Percentiles rank a stretch among this genome's conserved stretches.
Conservation (phyloP, 2,113 vertebrate species). For the Podarcis muralis region DNA sequence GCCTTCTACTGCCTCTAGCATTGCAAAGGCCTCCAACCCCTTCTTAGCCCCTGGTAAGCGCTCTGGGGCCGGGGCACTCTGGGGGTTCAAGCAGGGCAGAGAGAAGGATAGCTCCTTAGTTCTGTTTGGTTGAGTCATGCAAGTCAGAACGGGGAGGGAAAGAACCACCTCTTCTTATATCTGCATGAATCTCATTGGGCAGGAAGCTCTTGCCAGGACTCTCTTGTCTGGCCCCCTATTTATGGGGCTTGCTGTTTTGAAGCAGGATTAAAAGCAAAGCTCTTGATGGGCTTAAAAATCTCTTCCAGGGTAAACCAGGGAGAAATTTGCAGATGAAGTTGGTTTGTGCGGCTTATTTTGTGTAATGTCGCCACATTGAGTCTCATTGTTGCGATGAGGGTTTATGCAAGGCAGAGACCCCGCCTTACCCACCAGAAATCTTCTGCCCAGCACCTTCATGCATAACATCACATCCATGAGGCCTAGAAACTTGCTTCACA, state of each 20-base stretch:
- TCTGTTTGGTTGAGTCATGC: neutral
- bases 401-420: neutral
- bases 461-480: neutral
- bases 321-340: neutral
- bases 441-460: neutral
- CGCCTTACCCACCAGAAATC: neutral
- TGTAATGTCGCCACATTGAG: neutral
- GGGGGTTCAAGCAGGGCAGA: neutral
- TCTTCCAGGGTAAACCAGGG: neutral
- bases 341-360: neutral
- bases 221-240: neutral
- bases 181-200: too few relatives aligned
- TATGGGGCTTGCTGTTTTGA: neutral
- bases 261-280: neutral
- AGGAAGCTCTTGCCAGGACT: too few relatives aligned
- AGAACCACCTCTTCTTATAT: too few relatives aligned
- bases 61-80: slow-evolving; percentile 7
- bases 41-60: slow-evolving; percentile 86
- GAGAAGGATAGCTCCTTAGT: neutral
- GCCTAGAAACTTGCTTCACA: neutral
- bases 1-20: slow-evolving; percentile 67
- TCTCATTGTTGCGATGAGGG: neutral
- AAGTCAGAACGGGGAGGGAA: too few relatives aligned
- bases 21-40: slow-evolving; percentile 82
- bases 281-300: neutral